Evolutionary conservation across 2,113 vertebrate species (phyloP).

Genomic region (Tapirus terrestris): DNA sequence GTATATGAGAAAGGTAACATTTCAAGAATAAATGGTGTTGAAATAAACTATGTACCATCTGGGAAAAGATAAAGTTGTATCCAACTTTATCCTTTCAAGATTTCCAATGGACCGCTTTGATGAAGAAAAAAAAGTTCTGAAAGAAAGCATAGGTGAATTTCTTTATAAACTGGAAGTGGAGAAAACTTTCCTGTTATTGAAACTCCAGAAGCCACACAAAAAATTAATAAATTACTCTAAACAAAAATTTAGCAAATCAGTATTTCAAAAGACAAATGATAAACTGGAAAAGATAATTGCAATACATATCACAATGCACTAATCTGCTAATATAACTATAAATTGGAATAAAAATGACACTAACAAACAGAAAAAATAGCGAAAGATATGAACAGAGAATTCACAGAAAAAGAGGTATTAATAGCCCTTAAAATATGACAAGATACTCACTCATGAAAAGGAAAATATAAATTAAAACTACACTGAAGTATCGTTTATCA

Average conservation of each 20-base stretch:
- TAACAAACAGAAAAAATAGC: background rate
- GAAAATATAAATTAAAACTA: conserved; percentile 33
- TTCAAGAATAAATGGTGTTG: conserved; percentile 69
- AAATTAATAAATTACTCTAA: conserved; percentile 11
- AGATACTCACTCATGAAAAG: background rate
- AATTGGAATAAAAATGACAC: conserved; percentile 9
- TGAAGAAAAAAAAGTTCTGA: conserved; percentile 11
- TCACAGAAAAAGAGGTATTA: background rate
- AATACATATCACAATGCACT: background rate
- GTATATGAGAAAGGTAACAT: conserved; percentile 75
- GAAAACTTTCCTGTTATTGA: conserved; percentile 9
- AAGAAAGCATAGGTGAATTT: conserved; percentile 4
- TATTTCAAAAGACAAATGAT: conserved; percentile 21
- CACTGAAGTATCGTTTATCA: background rate
- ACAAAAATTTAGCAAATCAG: background rate
- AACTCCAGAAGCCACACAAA: background rate
- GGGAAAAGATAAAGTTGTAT: conserved; percentile 68
- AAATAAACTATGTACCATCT: conserved; percentile 74
- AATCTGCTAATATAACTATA: background rate
- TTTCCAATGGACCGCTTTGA: conserved; percentile 67
- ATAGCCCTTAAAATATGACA: background rate
- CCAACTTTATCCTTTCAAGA: conserved; percentile 54
- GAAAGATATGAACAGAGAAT: background rate
- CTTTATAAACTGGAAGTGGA: background rate
- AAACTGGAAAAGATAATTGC: background rate